Conservation (phyloP, 2,113 vertebrate species). For the Desmodus rotundus region DNA sequence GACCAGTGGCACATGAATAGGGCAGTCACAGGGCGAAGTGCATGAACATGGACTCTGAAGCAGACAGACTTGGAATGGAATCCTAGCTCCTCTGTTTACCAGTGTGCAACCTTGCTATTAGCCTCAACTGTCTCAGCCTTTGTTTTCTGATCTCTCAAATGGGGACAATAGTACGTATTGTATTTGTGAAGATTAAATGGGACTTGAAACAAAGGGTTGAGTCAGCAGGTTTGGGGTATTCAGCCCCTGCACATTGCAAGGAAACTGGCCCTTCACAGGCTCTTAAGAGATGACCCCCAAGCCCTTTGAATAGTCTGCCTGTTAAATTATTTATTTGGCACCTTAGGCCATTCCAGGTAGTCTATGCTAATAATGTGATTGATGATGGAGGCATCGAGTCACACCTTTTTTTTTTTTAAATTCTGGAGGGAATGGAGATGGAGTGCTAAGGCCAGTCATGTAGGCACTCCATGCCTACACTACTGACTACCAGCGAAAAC, state of each 20-base stretch:
- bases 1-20: background rate
- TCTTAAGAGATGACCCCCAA: background rate
- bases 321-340: background rate
- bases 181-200: background rate
- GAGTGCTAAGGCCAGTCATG: background rate
- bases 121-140: background rate
- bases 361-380: background rate
- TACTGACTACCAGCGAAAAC: background rate
- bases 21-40: background rate
- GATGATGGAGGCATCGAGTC: background rate
- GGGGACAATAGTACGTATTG: background rate
- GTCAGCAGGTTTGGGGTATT: background rate
- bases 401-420: background rate
- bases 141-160: background rate
- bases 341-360: background rate
- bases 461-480: rapidly evolving
- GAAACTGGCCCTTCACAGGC: background rate
- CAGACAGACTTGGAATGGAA: background rate
- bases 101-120: background rate
- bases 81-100: background rate
- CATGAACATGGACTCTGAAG: background rate
- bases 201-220: background rate
- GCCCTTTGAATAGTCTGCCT: background rate
- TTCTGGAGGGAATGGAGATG: background rate
- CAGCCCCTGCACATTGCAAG: background rate